Base-by-base conservation (phyloP, 2,113 vertebrate genomes). In the Heterotis niloticus region DNA sequence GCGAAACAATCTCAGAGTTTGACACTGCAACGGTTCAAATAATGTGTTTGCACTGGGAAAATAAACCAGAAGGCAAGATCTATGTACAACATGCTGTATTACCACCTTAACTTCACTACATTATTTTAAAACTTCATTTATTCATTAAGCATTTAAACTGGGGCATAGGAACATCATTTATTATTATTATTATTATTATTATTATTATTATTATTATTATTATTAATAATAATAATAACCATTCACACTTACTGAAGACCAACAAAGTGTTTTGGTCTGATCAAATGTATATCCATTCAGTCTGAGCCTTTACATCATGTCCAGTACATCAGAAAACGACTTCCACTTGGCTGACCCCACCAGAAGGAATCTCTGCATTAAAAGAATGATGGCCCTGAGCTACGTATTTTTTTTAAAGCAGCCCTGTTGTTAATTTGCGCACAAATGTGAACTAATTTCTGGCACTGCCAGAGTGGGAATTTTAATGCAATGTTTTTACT, bases 371-470 rank as follows among this genome's bases (percentile, higher is more conserved):
- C 82, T 7, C 34, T 44, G 34, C 34, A 68, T 78, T 70, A 68
- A 54, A 75, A 78, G 86, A 83, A 86, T 82, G 82, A 86, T 86
- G 88, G 89, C 90, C 89, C 77, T 86, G 84, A 91, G 90, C 88
- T 82, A 91, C 78, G 78, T 79, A 83, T 90, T n/a, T 57, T 51
- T n/a, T 44, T 44, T 44, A 0, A 11, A 10, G 5, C 71, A 73
- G 54, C 23, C 52, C 71, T 57, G 54, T 85, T 78, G 80, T 87
- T 91, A 90, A 92, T 92, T 90, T 91, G 90, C 91, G 90, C 90
- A 81, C 80, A 86, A 88, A 90, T 88, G 84, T 88, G 85, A 87
- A 89, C 88, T 88, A 90, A 89, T 91, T 90, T 91, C 88, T 88
- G 89, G 88, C 90, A 89, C 87, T 56, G 88, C 88, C 83, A 83